phyloP scores from a whole-genome alignment of 2,797 vertebrate genomes.

The Sebastiscus albofasciatus region DNA sequence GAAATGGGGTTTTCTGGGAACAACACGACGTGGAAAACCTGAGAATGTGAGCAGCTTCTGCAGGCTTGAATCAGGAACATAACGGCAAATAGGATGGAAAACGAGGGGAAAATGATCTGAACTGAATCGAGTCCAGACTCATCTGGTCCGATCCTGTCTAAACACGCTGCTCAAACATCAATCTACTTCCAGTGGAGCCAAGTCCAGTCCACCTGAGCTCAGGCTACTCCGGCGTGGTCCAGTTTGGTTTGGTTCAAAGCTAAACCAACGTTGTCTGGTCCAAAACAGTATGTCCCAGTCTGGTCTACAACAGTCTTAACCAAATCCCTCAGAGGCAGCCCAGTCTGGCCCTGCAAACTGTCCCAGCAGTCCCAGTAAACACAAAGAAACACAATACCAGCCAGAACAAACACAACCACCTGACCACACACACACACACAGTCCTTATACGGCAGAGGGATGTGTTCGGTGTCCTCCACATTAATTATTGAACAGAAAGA shows the following conservation, averaged over 20 bases:
- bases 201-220: not conserved
- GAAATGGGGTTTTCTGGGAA: constrained; percentile 34
- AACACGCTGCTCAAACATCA: not conserved
- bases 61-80: not conserved
- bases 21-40: constrained; percentile 52
- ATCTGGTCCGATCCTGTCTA: not conserved
- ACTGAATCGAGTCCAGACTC: constrained; percentile 1
- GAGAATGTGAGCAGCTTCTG: constrained; percentile 26
- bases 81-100: constrained; percentile 26
- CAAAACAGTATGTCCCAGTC: not conserved
- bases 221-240: not conserved
- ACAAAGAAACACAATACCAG: constrained; percentile 10
- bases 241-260: not conserved
- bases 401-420: not conserved
- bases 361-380: not conserved
- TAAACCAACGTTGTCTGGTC: not conserved
- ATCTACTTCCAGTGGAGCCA: not conserved
- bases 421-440: constrained; percentile 3
- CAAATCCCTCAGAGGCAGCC: constrained; percentile 8
- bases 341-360: not conserved
- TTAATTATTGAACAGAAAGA: constrained; percentile 75
- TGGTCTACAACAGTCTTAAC: not conserved
- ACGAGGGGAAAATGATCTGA: not conserved
- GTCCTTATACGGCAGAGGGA: constrained; percentile 23
- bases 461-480: constrained; percentile 50